Conservation (phyloP, 1,140 invertebrate species). For the Drosophila kurseongensis region DNA sequence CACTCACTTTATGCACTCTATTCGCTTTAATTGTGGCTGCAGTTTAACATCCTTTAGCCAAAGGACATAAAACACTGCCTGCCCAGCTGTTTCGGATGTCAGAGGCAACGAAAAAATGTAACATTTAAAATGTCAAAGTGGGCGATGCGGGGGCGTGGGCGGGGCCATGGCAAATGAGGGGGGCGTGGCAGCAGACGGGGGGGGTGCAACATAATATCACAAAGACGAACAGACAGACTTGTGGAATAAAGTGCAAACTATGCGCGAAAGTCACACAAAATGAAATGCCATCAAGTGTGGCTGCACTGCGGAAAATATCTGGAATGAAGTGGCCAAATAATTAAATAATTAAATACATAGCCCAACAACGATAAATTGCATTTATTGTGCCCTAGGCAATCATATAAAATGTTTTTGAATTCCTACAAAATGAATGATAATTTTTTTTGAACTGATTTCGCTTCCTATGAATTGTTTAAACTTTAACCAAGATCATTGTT, state of each 20-base stretch:
- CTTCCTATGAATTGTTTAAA: background rate
- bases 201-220: slow-evolving; percentile 2
- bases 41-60: background rate
- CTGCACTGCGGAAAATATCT: background rate
- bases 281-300: slow-evolving; percentile 34
- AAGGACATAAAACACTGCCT: slow-evolving; percentile 1
- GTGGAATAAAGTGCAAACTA: slow-evolving; percentile 48
- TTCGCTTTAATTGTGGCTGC: slow-evolving; percentile 11
- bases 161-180: background rate
- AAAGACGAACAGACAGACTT: slow-evolving; percentile 4
- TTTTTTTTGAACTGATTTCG: background rate
- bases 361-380: no score
- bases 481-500: slow-evolving; percentile 1
- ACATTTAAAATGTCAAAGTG: slow-evolving; percentile 21
- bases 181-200: background rate
- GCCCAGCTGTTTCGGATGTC: slow-evolving; percentile 6
- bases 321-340: no score
- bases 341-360: no score
- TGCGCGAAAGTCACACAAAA: slow-evolving; percentile 44
- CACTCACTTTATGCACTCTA: slow-evolving; percentile 3
- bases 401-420: no score
- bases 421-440: background rate
- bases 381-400: no score
- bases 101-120: slow-evolving; percentile 1
- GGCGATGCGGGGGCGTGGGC: background rate